Percentiles rank a stretch among this genome's conserved stretches.
phyloP scores from a whole-genome alignment of 2,113 vertebrate species.

The Edolisoma coerulescens region DNA sequence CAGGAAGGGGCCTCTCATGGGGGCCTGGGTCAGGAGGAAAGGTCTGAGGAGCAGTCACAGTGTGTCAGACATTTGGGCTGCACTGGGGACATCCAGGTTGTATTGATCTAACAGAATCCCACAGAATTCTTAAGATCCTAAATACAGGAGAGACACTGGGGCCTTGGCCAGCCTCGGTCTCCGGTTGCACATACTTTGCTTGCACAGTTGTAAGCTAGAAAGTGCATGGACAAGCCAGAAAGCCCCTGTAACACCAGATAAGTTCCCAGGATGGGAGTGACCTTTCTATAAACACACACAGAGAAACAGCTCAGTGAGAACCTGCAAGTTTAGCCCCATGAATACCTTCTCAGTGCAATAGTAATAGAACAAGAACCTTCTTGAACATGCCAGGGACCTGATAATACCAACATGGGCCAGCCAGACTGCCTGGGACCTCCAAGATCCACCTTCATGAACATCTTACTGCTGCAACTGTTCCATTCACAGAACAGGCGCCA shows the following conservation, averaged over 20 bases:
- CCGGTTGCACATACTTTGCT: not conserved
- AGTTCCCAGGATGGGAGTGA: not conserved
- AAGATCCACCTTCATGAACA: not conserved
- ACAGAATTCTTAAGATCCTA: not conserved
- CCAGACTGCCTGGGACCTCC: not conserved
- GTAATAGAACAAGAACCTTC: not conserved
- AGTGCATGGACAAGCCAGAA: not conserved
- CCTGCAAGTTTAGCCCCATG: not conserved
- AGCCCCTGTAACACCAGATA: not conserved
- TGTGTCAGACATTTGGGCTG: not conserved
- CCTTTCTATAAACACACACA: not conserved
- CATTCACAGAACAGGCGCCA: not conserved
- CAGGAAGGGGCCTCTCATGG: not conserved
- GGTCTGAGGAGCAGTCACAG: not conserved
- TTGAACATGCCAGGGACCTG: not conserved
- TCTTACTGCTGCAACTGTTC: not conserved
- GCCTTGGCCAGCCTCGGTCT: not conserved
- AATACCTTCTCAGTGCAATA: not conserved
- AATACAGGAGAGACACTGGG: not conserved
- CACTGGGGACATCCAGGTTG: not conserved
- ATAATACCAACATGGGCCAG: not conserved
- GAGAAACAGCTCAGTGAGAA: not conserved
- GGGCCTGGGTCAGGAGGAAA: not conserved
- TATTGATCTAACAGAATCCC: not conserved
- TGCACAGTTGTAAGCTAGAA: not conserved